These are phyloP conservation scores for Vollenhovia emeryi DNA, from an alignment of 1,140 invertebrate species.

Conservation along the genomic window DNA sequence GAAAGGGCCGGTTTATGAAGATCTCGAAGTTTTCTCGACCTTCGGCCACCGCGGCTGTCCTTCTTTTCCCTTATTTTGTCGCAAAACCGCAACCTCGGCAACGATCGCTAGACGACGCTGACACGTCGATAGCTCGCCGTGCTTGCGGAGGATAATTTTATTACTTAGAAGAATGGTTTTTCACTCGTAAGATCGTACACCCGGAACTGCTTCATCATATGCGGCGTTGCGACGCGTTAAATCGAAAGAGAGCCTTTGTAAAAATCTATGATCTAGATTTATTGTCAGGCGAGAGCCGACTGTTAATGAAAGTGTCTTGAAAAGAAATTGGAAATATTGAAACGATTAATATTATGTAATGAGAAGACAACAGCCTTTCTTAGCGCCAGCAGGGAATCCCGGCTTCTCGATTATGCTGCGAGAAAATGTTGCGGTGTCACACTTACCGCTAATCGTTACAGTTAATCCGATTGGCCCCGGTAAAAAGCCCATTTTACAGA, in stretches of 20 bases:
- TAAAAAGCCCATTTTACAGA: slow-evolving; percentile 33
- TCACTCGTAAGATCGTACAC: not conserved
- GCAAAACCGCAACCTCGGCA: slow-evolving; percentile 21
- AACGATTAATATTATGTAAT: not conserved
- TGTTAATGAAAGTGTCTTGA: not conserved
- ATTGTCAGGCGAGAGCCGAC: not conserved
- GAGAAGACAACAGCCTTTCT: not conserved
- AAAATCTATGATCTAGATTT: not conserved
- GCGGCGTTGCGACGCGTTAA: not conserved
- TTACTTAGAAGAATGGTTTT: not conserved
- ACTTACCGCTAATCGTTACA: slow-evolving; percentile 4
- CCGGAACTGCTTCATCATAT: not conserved
- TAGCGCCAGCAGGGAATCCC: not conserved
- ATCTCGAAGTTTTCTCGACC: slow-evolving; percentile 49
- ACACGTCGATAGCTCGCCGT: slow-evolving; percentile 7
- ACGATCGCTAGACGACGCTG: slow-evolving; percentile 22
- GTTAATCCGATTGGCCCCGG: slow-evolving; percentile 4
- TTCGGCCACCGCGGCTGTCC: not conserved
- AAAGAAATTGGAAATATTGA: not conserved
- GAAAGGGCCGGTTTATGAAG: slow-evolving; percentile 69
- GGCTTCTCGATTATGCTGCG: not conserved
- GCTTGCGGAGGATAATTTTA: slow-evolving; percentile 43
- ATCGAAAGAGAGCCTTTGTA: not conserved
- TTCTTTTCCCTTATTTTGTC: not conserved
- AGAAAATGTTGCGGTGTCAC: not conserved